phyloP scores from a whole-genome alignment of 2,797 vertebrate genomes.

The Hoplostethus mediterraneus region DNA sequence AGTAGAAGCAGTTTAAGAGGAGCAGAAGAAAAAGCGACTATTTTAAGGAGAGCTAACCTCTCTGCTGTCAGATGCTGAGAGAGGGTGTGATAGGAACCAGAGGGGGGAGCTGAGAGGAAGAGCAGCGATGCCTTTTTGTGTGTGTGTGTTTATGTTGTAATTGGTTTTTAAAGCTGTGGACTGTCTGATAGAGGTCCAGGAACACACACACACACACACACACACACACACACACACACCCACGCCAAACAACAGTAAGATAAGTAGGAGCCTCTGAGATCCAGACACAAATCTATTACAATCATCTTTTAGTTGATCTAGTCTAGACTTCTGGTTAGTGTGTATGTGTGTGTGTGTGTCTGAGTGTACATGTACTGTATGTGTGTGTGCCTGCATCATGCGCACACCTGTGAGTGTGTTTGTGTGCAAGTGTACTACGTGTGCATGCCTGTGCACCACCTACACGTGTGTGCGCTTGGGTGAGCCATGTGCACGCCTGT shows the following conservation, averaged over 20 bases:
- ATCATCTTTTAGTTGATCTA: conserved; percentile 38
- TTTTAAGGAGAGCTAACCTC: conserved; percentile 64
- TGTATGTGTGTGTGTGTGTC: not conserved
- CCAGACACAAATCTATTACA: conserved; percentile 37
- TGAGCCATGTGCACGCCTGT: not conserved
- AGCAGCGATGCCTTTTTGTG: conserved; percentile 40
- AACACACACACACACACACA: conserved; percentile 25
- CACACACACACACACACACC: conserved; percentile 13
- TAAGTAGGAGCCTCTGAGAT: conserved; percentile 35
- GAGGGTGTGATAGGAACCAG: conserved; percentile 52
- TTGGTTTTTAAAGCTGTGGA: conserved; percentile 10
- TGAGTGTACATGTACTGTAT: no score
- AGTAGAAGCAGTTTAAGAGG: conserved; percentile 59
- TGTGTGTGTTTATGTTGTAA: conserved; percentile 9
- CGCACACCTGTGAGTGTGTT: no score
- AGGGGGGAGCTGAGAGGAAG: conserved; percentile 24
- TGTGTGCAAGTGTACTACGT: not conserved
- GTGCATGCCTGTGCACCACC: not conserved
- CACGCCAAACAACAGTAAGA: conserved; percentile 24
- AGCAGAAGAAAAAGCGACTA: conserved; percentile 58
- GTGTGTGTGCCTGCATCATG: no score
- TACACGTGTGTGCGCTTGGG: conserved; percentile 8
- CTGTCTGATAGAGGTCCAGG: not conserved
- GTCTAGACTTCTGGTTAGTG: conserved; percentile 44
- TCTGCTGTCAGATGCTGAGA: conserved; percentile 58